Base-by-base conservation (phyloP, 2,113 vertebrate species). In the Pogonocichla stellata region DNA sequence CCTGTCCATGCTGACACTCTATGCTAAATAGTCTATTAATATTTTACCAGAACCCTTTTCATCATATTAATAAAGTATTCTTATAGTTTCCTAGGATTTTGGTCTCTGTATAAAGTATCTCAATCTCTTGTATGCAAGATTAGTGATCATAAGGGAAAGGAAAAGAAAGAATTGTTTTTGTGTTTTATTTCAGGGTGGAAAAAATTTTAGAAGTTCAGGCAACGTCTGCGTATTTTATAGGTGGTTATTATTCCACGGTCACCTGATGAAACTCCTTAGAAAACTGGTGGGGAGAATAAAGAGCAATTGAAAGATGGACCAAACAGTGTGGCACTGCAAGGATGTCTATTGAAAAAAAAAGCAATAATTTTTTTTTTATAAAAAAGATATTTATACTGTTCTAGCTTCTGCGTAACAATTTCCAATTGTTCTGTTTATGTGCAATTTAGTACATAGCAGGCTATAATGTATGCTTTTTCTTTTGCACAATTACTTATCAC, bases 301-400 rank as follows among this genome's bases (percentile, higher is more conserved):
- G 0, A 0, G 45, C 0, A 0, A 20, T 28, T 42, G 58, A 78
- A 51, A 42, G 47, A 28, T 0, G 0, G 47, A 26, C 13, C 13
- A 26, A 51, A 18, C 17, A 50, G 5, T 16, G 29, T 50, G 34
- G 25, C 5, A 16, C 23, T 62, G 36, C 47, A 33, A 26, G 36
- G 23, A 62, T 3, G 1, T 51, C 40, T 26, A 42, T 17, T 42
- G 47, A 62, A 47, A 51, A 22, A 22, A 42, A 25, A 51, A 17
- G 29, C 50, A 28, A 48, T 25, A 50, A 25, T 25, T 5, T 6
- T 8, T 48, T 48, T 48, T 50, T 48, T 47, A 24, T 25, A 48
- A 48, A 48, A 77, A 14, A 17, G 13, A 40, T 50, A 42, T 62
- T 78, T 51, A 28, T 51, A 22, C 10, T n/a, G 36, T 17, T 62